phyloP scores from a whole-genome alignment of 2,113 vertebrate genomes.

The Tragelaphus strepsiceros region DNA sequence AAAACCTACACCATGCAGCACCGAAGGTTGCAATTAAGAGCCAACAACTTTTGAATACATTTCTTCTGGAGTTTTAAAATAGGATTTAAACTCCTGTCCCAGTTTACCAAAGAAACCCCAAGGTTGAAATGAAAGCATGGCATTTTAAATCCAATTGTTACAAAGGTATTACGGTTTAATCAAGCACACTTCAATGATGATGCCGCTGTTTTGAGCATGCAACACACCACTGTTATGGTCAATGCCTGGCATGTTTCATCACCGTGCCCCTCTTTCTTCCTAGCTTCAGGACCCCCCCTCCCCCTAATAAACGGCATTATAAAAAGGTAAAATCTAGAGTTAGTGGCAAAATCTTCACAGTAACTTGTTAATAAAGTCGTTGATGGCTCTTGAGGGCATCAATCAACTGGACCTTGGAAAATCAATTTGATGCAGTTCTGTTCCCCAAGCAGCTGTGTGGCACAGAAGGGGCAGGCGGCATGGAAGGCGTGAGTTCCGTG shows the following conservation, averaged over 20 bases:
- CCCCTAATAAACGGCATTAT: slow-evolving; percentile 69
- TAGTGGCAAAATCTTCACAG: slow-evolving; percentile 89
- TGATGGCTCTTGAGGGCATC: slow-evolving; percentile 73
- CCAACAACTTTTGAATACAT: slow-evolving; percentile 68
- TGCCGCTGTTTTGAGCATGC: slow-evolving; percentile 73
- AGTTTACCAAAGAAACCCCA: slow-evolving; percentile 75
- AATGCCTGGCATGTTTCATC: slow-evolving; percentile 53
- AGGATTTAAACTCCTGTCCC: slow-evolving; percentile 74
- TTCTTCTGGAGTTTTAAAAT: slow-evolving; percentile 75
- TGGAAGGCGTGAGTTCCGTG: slow-evolving; percentile 98
- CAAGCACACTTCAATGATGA: slow-evolving; percentile 66
- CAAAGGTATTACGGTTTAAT: slow-evolving; percentile 71
- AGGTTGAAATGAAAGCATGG: slow-evolving; percentile 77
- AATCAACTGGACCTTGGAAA: slow-evolving; percentile 98
- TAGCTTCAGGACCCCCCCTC: background rate
- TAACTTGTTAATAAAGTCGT: slow-evolving; percentile 75
- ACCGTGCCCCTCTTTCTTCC: slow-evolving; percentile 31
- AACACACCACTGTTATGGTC: slow-evolving; percentile 65
- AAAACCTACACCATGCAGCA: background rate
- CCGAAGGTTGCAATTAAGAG: slow-evolving; percentile 27
- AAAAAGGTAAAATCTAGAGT: slow-evolving; percentile 80
- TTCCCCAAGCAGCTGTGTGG: slow-evolving; percentile 89
- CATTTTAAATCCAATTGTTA: slow-evolving; percentile 63
- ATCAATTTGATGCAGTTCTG: slow-evolving; percentile 95
- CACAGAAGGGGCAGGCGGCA: slow-evolving; percentile 96